Conservation (phyloP, 2,797 vertebrate genomes). For the Periparus ater region DNA sequence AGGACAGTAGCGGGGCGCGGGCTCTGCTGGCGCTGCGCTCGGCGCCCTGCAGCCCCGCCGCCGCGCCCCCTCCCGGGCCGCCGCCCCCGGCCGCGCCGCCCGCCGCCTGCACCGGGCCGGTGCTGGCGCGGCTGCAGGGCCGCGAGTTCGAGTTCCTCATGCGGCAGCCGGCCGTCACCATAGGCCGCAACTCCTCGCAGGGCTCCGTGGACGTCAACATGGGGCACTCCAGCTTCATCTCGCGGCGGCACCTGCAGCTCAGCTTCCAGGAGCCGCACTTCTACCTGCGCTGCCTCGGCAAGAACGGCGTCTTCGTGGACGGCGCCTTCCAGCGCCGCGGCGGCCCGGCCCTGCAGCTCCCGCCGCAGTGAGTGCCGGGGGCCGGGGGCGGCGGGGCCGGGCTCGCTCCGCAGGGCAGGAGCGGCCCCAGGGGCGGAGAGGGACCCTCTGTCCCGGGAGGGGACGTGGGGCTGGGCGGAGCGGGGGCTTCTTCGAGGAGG, state of each 20-base stretch:
- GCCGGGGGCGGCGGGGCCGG: background rate
- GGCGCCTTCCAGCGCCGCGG: slow-evolving; percentile 95
- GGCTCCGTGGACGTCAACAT: slow-evolving; percentile 97
- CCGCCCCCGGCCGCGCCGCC: slow-evolving; percentile 71
- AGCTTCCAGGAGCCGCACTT: slow-evolving; percentile 88
- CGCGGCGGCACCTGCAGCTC: slow-evolving; percentile 93
- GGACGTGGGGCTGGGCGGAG: background rate
- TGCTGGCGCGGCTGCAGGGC: slow-evolving; percentile 92
- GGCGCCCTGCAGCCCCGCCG: slow-evolving; percentile 86
- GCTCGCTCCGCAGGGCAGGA: background rate
- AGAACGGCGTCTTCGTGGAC: slow-evolving; percentile 98
- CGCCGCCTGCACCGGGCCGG: slow-evolving; percentile 63
- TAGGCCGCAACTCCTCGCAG: slow-evolving; percentile 96
- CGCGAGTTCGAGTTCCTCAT: slow-evolving; percentile 97
- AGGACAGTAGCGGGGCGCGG: slow-evolving; percentile 89
- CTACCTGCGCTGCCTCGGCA: slow-evolving; percentile 93
- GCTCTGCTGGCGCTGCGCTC: slow-evolving; percentile 90
- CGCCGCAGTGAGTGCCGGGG: slow-evolving; percentile 87
- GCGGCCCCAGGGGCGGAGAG: background rate
- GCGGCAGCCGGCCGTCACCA: slow-evolving; percentile 92
- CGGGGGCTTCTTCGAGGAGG: too few relatives aligned
- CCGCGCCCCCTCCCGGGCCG: slow-evolving; percentile 45
- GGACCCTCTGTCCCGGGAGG: background rate
- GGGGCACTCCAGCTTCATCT: slow-evolving; percentile 97
- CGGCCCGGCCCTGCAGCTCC: slow-evolving; percentile 88